Conservation (phyloP, 2,113 vertebrate species). For the Dasyurus viverrinus region DNA sequence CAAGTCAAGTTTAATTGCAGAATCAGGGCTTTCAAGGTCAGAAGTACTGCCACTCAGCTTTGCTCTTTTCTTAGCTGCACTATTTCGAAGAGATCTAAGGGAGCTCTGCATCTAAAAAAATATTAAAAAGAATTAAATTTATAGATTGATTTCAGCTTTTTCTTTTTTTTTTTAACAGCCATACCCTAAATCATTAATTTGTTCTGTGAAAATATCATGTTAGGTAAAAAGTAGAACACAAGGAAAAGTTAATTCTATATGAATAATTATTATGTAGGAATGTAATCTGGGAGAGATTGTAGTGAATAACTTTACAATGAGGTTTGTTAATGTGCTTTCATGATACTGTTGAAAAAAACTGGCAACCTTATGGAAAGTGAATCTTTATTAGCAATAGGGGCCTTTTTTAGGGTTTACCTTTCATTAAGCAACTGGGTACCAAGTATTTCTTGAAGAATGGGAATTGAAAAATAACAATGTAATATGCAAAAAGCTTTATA, state of each 20-base stretch:
- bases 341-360: neutral
- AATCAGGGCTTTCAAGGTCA: conserved; percentile 90
- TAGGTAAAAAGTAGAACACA: neutral
- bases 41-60: conserved; percentile 86
- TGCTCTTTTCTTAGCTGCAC: conserved; percentile 94
- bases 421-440: neutral
- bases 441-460: neutral
- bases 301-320: neutral
- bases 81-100: conserved; percentile 90
- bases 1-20: conserved; percentile 84
- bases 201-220: neutral
- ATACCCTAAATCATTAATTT: neutral
- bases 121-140: conserved; percentile 25
- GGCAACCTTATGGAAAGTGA: neutral
- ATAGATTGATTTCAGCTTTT: neutral
- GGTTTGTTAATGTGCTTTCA: neutral
- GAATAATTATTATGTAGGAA: neutral
- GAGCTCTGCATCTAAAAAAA: conserved; percentile 92
- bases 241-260: neutral
- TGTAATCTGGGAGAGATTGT: neutral
- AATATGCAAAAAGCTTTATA: neutral
- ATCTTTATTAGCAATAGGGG: neutral
- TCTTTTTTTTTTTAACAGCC: conserved; percentile 17
- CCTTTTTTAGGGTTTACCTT: neutral
- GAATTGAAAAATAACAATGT: neutral